Evolutionary conservation across 2,888 invertebrate species (phyloP).

Genomic region (Ectemnius continuus): DNA sequence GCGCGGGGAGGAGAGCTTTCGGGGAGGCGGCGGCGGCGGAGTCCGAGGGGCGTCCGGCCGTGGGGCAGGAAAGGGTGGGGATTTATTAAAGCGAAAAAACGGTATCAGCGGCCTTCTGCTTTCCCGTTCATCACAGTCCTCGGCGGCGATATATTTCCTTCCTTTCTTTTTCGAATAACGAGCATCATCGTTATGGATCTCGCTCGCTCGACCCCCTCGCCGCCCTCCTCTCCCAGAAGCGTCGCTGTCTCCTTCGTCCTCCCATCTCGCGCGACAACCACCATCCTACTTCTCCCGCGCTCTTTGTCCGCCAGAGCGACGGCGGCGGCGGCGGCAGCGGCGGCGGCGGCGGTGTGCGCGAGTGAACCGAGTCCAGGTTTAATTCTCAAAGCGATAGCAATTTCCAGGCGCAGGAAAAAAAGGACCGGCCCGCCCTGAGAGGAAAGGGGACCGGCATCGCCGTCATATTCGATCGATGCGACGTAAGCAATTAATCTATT

Average conservation of each 20-base stretch:
- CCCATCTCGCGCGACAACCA: constrained; percentile 15
- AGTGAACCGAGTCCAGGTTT: constrained; percentile 59
- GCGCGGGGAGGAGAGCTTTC: neutral
- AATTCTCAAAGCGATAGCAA: constrained; percentile 64
- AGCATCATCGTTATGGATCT: constrained; percentile 58
- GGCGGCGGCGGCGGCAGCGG: too few species aligned
- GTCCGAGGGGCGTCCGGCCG: neutral
- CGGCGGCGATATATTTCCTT: constrained; percentile 46
- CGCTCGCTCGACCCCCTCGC: constrained; percentile 13
- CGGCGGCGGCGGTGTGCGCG: constrained; percentile 13
- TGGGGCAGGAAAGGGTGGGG: constrained; percentile 14
- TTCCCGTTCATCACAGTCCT: constrained; percentile 49
- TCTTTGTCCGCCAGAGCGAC: constrained; percentile 44
- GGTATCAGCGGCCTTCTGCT: constrained; percentile 48
- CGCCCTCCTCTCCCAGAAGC: constrained; percentile 15
- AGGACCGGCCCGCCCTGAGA: constrained; percentile 24
- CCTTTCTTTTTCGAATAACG: constrained; percentile 55
- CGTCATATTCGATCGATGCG: constrained; percentile 57
- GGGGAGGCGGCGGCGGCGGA: constrained; percentile 20
- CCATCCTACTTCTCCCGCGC: constrained; percentile 16
- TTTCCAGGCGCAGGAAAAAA: constrained; percentile 55
- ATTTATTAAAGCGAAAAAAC: constrained; percentile 56
- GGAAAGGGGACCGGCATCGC: constrained; percentile 17
- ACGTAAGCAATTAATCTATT: constrained; percentile 62
- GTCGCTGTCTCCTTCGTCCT: constrained; percentile 13